Conservation (phyloP, 2,113 vertebrate species). For the Alces alces region DNA sequence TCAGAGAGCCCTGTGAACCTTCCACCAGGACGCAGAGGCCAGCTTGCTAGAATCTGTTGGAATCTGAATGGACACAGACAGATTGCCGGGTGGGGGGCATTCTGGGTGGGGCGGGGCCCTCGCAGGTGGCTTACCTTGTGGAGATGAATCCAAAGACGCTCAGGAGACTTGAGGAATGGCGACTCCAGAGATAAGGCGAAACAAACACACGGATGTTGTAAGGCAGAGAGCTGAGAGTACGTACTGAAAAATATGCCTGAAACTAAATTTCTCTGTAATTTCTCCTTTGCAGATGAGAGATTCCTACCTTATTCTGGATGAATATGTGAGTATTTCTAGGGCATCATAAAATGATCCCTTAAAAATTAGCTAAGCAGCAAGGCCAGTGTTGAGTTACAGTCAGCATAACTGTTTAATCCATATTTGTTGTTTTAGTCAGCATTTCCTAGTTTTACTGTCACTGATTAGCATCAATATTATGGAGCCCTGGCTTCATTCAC, state of each 20-base stretch:
- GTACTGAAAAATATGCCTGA: neutral
- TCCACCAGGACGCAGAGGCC: rapidly evolving
- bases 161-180: rapidly evolving
- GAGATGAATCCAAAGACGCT: neutral
- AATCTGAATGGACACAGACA: neutral
- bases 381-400: neutral
- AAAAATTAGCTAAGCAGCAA: neutral
- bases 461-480: rapidly evolving
- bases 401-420: rapidly evolving
- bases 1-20: neutral
- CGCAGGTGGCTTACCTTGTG: too few relatives aligned
- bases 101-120: rapidly evolving
- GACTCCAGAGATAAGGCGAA: neutral
- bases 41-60: neutral
- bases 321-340: slow-evolving; percentile 90
- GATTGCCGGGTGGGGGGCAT: rapidly evolving
- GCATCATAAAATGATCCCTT: neutral
- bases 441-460: neutral
- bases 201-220: rapidly evolving
- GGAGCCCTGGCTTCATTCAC: neutral
- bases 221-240: rapidly evolving
- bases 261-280: neutral
- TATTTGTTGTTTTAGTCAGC: neutral
- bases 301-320: slow-evolving; percentile 97
- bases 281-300: slow-evolving; percentile 91